A percentile compares a stretch with the other conserved stretches of the same genome.
phyloP scores from a whole-genome alignment of 2,113 vertebrate species.

The Colius striatus region DNA sequence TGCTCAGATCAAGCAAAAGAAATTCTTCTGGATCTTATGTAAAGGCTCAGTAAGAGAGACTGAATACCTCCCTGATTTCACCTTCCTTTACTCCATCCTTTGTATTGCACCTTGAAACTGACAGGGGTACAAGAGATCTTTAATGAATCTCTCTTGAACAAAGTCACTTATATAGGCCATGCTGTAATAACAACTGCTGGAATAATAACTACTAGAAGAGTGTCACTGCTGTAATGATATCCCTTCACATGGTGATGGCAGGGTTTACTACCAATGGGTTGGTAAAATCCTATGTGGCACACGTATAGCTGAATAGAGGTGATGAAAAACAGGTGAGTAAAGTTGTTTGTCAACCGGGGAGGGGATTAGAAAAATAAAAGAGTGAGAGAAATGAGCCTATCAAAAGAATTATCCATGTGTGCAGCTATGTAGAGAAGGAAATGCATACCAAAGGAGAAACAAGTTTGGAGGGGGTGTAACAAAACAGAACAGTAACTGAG shows the following conservation, averaged over 20 bases:
- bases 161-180: not conserved
- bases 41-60: not conserved
- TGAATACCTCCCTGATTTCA: not conserved
- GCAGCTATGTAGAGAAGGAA: not conserved
- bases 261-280: accelerated
- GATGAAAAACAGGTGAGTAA: not conserved
- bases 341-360: not conserved
- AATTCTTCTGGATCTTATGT: not conserved
- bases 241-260: not conserved
- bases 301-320: not conserved
- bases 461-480: not conserved
- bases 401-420: not conserved
- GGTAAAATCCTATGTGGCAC: not conserved
- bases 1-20: not conserved
- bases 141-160: not conserved
- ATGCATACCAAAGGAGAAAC: not conserved
- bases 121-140: not conserved
- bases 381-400: not conserved
- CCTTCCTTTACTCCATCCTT: not conserved
- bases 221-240: not conserved
- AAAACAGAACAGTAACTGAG: not conserved
- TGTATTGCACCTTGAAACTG: not conserved
- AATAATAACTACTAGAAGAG: not conserved
- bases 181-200: not conserved
- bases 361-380: not conserved